Percentiles rank a stretch among this genome's conserved stretches.
Evolutionary conservation across 2,888 invertebrate species (phyloP).

Genomic region (Scaptomyza reducta): DNA sequence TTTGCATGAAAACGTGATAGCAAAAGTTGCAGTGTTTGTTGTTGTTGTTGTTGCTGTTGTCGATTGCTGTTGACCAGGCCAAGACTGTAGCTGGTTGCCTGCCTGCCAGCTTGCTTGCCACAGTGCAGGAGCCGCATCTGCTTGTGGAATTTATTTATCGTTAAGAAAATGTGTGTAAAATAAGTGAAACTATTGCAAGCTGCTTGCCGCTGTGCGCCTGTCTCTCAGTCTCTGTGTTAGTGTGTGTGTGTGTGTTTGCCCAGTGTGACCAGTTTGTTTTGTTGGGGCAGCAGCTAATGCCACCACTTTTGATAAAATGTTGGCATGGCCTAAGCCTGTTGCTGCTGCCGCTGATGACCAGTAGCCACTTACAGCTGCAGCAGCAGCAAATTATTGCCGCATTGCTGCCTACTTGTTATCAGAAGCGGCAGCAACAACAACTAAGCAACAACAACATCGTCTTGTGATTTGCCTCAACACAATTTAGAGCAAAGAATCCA

Average conservation of each 20-base stretch:
- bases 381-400: constrained; percentile 67
- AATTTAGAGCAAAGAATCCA: constrained; percentile 21
- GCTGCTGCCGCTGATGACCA: constrained; percentile 78
- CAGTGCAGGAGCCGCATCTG: constrained; percentile 65
- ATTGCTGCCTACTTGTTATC: constrained; percentile 69
- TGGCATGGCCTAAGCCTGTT: constrained; percentile 75
- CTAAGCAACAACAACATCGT: constrained; percentile 11
- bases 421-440: constrained; percentile 56
- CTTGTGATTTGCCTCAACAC: constrained; percentile 69
- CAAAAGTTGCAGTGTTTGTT: constrained; percentile 59
- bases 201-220: constrained; percentile 41
- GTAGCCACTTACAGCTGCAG: constrained; percentile 72
- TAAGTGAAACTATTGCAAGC: constrained; percentile 76
- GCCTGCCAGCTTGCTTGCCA: constrained; percentile 4
- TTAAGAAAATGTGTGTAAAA: constrained; percentile 77
- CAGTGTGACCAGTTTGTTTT: constrained; percentile 69
- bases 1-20: constrained; percentile 80
- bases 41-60: constrained; percentile 22
- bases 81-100: constrained; percentile 18
- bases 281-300: constrained; percentile 68
- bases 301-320: constrained; percentile 78
- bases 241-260: constrained; percentile 26
- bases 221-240: constrained; percentile 11
- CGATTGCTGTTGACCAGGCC: constrained; percentile 45
- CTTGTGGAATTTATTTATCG: constrained; percentile 77